A percentile compares a stretch with the other conserved stretches of the same genome.
phyloP scores from a whole-genome alignment of 1,140 invertebrate genomes.

The Papilio polyxenes region DNA sequence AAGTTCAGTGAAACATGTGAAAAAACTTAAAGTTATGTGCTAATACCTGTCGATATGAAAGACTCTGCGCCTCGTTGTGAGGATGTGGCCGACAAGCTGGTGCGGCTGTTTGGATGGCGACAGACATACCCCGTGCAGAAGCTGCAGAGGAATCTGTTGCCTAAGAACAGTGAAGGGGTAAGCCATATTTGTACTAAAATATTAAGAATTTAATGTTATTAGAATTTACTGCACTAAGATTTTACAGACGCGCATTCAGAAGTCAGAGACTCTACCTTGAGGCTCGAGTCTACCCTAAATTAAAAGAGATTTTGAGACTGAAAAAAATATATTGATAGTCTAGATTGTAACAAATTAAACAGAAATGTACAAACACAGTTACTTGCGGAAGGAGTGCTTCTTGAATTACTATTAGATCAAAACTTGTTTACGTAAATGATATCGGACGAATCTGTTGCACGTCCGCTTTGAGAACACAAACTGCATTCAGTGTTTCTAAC shows the following conservation, averaged over 20 bases:
- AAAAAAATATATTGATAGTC: background rate
- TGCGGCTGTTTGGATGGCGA: conserved; percentile 87
- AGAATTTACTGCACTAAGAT: too few species aligned
- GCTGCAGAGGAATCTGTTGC: conserved; percentile 84
- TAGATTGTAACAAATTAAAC: background rate
- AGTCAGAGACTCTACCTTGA: too few species aligned
- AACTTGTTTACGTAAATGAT: conserved; percentile 29
- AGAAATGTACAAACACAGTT: conserved; percentile 4
- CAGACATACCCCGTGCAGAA: conserved; percentile 89
- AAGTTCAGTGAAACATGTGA: background rate
- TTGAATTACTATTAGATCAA: conserved; percentile 18
- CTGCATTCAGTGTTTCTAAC: background rate
- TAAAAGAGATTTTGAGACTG: too few species aligned
- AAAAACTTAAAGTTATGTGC: background rate
- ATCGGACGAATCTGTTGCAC: conserved; percentile 23
- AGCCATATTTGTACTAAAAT: conserved; percentile 41
- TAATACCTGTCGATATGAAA: conserved; percentile 61
- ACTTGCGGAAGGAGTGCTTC: conserved; percentile 20
- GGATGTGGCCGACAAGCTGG: conserved; percentile 85
- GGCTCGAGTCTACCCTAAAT: too few species aligned
- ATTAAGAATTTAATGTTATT: background rate
- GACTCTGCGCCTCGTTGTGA: conserved; percentile 75
- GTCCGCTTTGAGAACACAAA: background rate
- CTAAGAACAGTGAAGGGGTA: conserved; percentile 74
- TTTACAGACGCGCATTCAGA: too few species aligned